phyloP scores from a whole-genome alignment of 2,113 vertebrate species.

The Rhinoptilus africanus region DNA sequence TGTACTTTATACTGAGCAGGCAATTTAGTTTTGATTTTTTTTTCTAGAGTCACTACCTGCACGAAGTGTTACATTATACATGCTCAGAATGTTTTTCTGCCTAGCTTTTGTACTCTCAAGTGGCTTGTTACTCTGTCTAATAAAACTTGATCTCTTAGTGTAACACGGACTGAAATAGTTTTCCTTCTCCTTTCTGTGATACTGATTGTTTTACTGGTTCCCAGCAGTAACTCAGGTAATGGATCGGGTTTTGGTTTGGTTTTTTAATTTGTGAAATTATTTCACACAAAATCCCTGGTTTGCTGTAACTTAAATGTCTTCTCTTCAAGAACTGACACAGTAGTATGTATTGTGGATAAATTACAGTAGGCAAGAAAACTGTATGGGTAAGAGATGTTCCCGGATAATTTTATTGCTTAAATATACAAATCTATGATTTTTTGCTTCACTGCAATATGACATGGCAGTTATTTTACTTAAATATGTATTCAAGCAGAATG shows the following conservation, averaged over 20 bases:
- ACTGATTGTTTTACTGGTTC: not conserved
- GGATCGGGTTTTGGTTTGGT: not conserved
- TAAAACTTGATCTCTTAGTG: not conserved
- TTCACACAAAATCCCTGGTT: not conserved
- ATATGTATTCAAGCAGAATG: not conserved
- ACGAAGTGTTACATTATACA: not conserved
- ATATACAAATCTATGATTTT: not conserved
- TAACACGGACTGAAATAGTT: not conserved
- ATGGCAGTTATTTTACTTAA: not conserved
- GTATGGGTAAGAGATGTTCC: not conserved
- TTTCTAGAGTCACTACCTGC: not conserved
- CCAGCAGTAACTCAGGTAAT: not conserved
- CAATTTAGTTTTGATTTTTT: not conserved
- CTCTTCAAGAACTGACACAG: not conserved
- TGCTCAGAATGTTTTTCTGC: not conserved
- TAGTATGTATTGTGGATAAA: not conserved
- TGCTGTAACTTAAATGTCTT: not conserved
- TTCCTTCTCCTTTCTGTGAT: not conserved
- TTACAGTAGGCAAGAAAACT: not conserved
- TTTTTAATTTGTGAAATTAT: not conserved
- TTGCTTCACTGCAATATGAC: not conserved
- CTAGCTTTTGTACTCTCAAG: not conserved
- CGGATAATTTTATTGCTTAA: not conserved
- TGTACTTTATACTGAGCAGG: not conserved
- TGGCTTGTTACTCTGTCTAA: not conserved